A percentile compares a stretch with the other conserved stretches of the same genome.
These are phyloP conservation scores for Yasuhikotakia modesta DNA, from an alignment of 2,797 vertebrate species.

Conservation along the genomic window DNA sequence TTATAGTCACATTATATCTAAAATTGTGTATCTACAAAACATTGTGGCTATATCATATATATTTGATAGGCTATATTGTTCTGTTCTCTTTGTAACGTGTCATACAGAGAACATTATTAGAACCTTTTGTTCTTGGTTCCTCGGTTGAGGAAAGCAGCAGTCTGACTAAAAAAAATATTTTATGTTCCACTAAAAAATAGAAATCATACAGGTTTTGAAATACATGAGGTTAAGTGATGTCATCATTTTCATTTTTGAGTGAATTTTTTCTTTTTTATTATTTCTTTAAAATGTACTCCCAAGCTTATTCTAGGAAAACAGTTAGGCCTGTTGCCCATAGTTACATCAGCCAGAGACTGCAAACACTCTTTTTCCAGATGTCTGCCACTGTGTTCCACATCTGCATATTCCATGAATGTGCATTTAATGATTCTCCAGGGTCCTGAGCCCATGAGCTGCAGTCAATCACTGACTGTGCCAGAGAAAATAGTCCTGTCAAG, in stretches of 20 bases:
- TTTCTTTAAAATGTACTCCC: background rate
- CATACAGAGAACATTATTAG: background rate
- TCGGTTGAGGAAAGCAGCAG: background rate
- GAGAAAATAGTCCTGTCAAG: conserved; percentile 50
- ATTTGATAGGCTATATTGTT: background rate
- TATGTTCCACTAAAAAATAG: background rate
- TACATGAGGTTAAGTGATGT: background rate
- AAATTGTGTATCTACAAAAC: too few relatives aligned
- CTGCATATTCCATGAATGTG: conserved; percentile 40
- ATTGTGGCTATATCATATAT: too few relatives aligned
- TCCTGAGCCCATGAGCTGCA: conserved; percentile 32
- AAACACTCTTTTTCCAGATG: background rate
- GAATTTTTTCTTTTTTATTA: background rate
- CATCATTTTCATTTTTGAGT: background rate
- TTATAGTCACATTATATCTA: too few relatives aligned
- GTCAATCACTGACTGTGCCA: conserved; percentile 45
- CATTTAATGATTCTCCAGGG: conserved; percentile 36
- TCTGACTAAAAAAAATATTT: background rate
- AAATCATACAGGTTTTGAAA: background rate
- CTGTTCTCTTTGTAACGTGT: background rate
- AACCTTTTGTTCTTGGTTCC: background rate
- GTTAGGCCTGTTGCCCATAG: background rate
- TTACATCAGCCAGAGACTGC: background rate
- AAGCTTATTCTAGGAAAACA: background rate
- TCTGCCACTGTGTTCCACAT: background rate